Evolutionary conservation across 2,113 vertebrate genomes (phyloP).

Genomic region (Istiophorus platypterus): DNA sequence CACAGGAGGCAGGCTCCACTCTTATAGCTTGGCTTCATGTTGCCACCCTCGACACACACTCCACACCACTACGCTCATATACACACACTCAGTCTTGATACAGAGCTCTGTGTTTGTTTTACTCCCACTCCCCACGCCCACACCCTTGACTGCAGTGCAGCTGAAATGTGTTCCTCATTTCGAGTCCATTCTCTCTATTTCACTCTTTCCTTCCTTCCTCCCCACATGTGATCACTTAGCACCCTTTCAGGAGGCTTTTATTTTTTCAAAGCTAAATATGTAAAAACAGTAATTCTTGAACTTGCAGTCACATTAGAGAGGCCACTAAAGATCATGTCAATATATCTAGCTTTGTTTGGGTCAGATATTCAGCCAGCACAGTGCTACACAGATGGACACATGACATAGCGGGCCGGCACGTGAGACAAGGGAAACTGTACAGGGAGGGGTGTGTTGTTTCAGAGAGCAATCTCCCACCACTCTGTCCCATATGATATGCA

Average conservation of each 20-base stretch:
- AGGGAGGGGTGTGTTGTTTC: conserved; percentile 52
- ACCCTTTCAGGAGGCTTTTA: conserved; percentile 3
- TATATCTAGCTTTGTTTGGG: background rate
- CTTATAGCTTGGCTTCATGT: conserved; percentile 41
- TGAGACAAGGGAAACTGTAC: conserved; percentile 21
- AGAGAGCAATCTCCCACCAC: conserved; percentile 31
- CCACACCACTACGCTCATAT: conserved; percentile 7
- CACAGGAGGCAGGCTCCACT: conserved; percentile 39
- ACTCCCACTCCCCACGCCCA: conserved; percentile 73
- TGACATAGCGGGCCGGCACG: background rate
- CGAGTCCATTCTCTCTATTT: conserved; percentile 39
- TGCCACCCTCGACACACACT: conserved; percentile 40
- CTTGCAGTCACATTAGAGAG: conserved; percentile 23
- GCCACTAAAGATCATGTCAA: conserved; percentile 20
- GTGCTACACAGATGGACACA: background rate
- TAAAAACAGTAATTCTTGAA: conserved; percentile 8
- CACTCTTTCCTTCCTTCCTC: conserved; percentile 52
- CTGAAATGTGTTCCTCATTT: conserved; percentile 79
- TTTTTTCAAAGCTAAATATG: background rate
- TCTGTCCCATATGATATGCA: conserved; percentile 40
- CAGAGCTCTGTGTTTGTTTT: conserved; percentile 66
- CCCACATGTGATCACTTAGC: conserved; percentile 39
- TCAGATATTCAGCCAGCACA: conserved; percentile 8
- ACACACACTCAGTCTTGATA: conserved; percentile 35
- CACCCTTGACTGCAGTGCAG: conserved; percentile 75